phyloP scores from a whole-genome alignment of 1,140 invertebrate genomes.

The Bombus superbus region DNA sequence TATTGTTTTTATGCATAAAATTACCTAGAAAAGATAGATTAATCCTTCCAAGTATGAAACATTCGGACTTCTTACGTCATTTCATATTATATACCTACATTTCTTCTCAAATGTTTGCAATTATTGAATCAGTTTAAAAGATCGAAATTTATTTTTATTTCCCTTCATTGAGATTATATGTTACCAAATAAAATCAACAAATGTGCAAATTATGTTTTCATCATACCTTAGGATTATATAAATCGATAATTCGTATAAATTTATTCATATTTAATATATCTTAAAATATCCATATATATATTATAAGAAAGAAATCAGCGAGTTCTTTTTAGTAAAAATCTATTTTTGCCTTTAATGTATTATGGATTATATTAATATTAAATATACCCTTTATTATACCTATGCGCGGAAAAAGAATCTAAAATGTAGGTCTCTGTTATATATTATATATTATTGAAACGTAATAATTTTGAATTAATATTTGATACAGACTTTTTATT shows the following conservation, averaged over 20 bases:
- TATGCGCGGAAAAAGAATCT: neutral
- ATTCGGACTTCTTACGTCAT: slow-evolving; percentile 51
- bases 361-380: neutral
- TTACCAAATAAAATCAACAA: neutral
- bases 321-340: neutral
- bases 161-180: neutral
- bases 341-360: neutral
- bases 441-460: neutral
- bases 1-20: neutral
- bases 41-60: slow-evolving; percentile 18
- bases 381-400: neutral
- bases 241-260: neutral
- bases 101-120: slow-evolving; percentile 3
- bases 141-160: neutral
- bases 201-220: neutral
- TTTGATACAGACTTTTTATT: neutral
- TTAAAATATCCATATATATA: neutral
- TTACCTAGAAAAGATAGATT: neutral
- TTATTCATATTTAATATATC: neutral
- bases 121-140: neutral
- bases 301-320: neutral
- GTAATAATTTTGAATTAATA: neutral
- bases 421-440: neutral
- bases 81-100: neutral
- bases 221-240: neutral